Base-by-base conservation (phyloP, 2,113 vertebrate genomes). In the Channa maculata region DNA sequence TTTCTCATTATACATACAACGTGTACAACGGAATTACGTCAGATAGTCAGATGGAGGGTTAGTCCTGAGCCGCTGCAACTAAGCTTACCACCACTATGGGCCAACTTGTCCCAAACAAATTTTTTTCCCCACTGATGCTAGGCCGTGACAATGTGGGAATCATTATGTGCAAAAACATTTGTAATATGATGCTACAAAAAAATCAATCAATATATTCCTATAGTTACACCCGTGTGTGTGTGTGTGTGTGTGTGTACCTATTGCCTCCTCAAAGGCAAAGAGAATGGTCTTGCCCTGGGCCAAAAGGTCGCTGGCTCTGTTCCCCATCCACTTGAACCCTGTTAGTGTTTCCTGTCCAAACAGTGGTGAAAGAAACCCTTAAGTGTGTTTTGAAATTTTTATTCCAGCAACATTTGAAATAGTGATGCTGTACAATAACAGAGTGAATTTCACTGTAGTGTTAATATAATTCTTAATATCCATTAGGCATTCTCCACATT, bases 291-390 rank as follows among this genome's bases (percentile, higher is more conserved):
- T 99, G 36, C 94, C 95, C 84, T 97, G 94, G 76, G 98, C 95
- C 90, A 96, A 91, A 12, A 99, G 95, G 73, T 97, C 95, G 61
- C 92, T 95, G 75, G 96, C 95, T 93, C 97, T 89, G 92, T 98
- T 99, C 70, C 98, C 98, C 97, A 99, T 98, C 98, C 98, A 99
- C 79, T 99, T 99, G 87, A 99, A 99, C 67, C 98, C 98, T 1
- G 98, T 99, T 62, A 99, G 82, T 0, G 98, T 99, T 94, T 99
- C 98, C 98, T 99, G 84, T 77, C 3, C 43, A 79, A 75, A 87
- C 57, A 78, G 13, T 3, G 5, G 14, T 7, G 8, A 71, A 5
- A 71, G 65, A 50, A 48, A 48, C 8, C 5, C 3, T 48, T 2
- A 63, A 45, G 43, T 51, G 51, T 61, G 11, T 8, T 57, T 77